Percentiles rank a stretch among this genome's conserved stretches.
These are phyloP conservation scores for Salminus brasiliensis DNA, from an alignment of 2,113 vertebrate genomes.

Conservation along the genomic window DNA sequence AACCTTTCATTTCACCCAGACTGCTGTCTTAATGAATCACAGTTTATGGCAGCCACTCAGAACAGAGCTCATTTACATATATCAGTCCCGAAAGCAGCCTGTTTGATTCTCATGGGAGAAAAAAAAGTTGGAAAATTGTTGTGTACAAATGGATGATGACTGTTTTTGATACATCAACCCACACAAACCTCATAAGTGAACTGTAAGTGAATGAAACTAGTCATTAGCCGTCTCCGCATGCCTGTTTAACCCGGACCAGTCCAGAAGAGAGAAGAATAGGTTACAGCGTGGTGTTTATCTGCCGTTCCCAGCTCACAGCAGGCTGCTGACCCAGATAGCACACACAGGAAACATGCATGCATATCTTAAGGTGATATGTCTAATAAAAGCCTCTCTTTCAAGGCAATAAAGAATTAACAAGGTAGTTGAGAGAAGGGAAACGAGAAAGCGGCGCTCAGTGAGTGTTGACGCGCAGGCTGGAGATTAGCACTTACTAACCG, in stretches of 20 bases:
- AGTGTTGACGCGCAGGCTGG: neutral
- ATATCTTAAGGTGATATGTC: conserved; percentile 25
- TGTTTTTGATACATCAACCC: neutral
- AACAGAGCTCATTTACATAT: too few species aligned
- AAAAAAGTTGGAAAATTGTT: too few species aligned
- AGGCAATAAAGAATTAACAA: conserved; percentile 46
- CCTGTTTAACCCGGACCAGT: neutral
- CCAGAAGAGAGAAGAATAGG: conserved; percentile 5
- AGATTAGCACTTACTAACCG: neutral
- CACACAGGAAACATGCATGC: conserved; percentile 34
- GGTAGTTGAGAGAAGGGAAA: conserved; percentile 19
- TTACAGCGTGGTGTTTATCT: conserved; percentile 25
- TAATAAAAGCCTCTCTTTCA: conserved; percentile 46
- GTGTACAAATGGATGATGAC: neutral
- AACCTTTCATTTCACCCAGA: too few species aligned
- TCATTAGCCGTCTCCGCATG: neutral
- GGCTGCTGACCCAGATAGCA: conserved; percentile 47
- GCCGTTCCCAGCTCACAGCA: conserved; percentile 9
- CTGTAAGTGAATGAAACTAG: neutral
- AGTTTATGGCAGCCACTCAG: too few species aligned
- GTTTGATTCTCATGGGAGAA: too few species aligned
- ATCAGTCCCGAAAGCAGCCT: too few species aligned
- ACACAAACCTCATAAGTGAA: too few species aligned
- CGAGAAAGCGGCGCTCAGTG: conserved; percentile 1
- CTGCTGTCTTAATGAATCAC: too few species aligned